Conservation (phyloP, 2,797 vertebrate genomes). For the Poeciliopsis turneri region DNA sequence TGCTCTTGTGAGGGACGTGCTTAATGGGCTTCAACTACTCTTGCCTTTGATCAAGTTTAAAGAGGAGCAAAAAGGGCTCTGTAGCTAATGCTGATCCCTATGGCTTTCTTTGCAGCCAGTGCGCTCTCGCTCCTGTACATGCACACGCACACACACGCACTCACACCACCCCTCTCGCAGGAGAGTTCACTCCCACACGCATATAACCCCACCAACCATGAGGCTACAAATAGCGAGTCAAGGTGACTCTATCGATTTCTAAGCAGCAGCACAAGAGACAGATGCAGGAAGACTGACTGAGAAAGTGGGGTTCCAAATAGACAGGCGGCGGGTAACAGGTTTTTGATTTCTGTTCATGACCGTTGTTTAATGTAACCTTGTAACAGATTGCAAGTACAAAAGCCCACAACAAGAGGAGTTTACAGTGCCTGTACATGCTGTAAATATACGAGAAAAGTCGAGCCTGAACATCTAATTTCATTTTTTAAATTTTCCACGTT, state of each 20-base stretch:
- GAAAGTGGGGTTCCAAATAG: slow-evolving; percentile 65
- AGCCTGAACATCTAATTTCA: background rate
- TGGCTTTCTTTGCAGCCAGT: slow-evolving; percentile 74
- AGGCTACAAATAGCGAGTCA: slow-evolving; percentile 85
- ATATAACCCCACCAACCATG: slow-evolving; percentile 73
- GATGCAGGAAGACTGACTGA: slow-evolving; percentile 38
- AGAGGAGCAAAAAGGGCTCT: slow-evolving; percentile 83
- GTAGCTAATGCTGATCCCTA: slow-evolving; percentile 81
- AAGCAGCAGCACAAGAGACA: slow-evolving; percentile 66
- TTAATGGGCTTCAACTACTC: slow-evolving; percentile 84
- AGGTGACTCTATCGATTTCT: slow-evolving; percentile 86
- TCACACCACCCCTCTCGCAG: slow-evolving; percentile 53
- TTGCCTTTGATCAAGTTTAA: slow-evolving; percentile 85
- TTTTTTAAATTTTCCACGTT: slow-evolving; percentile 1
- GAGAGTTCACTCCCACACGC: slow-evolving; percentile 64
- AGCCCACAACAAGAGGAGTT: background rate
- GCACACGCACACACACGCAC: slow-evolving; percentile 51
- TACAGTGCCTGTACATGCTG: background rate
- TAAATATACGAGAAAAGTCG: background rate
- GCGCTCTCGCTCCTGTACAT: slow-evolving; percentile 65
- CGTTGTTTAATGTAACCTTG: slow-evolving; percentile 38
- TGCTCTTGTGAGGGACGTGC: slow-evolving; percentile 73
- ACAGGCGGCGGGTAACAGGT: slow-evolving; percentile 40
- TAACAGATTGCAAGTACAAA: slow-evolving; percentile 24
- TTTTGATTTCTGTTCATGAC: slow-evolving; percentile 50